Base-by-base conservation (phyloP, 1,140 invertebrate genomes). In the Aphis craccivora region DNA sequence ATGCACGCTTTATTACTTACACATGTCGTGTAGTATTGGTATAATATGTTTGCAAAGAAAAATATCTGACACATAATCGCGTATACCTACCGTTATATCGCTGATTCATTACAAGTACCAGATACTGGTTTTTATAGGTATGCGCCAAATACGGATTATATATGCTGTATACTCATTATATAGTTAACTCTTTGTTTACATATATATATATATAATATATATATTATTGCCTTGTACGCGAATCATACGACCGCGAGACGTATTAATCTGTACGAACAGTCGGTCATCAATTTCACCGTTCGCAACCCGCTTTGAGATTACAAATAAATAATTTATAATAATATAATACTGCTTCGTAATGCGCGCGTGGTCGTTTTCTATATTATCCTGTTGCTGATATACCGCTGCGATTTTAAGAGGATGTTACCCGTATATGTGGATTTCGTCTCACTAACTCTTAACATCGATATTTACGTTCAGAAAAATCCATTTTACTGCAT, bases 71-170 rank as follows among this genome's bases (percentile, higher is more conserved):
- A 76, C 60, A 76, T 76, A 76, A 18, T n/a, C 30, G 60, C 60
- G 30, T n/a, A 25, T 60, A 76, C 60, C 37, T 40, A 88, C 86
- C 86, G 86, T 88, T 88, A 88, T 88, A 48, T 18, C 45, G 86
- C 35, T 51, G 83, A 84, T 84, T 40, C 86, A 88, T 88, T 51
- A 84, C 37, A 43, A 9, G 4, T 67, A 76, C 60, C 60, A 18
- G 25, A 51, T 87, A 87, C 84, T 87, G 84, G 84, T 87, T 87
- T 87, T 87, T 40, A 40, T 40, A 40, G 22, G 37, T 87, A 87
- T 30, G 40, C 83, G 35, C 84, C 43, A 37, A 45, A 87, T 88
- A 88, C 86, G 86, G 86, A 1, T 51, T 35, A 35, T 35, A 35
- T 6, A 9, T 30, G 45, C 14, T 86, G n/a, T 67, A 67, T n/a